Percentiles rank a stretch among this genome's conserved stretches.
Conservation (phyloP, 2,797 vertebrate genomes). For the Gymnopithys bicolor region DNA sequence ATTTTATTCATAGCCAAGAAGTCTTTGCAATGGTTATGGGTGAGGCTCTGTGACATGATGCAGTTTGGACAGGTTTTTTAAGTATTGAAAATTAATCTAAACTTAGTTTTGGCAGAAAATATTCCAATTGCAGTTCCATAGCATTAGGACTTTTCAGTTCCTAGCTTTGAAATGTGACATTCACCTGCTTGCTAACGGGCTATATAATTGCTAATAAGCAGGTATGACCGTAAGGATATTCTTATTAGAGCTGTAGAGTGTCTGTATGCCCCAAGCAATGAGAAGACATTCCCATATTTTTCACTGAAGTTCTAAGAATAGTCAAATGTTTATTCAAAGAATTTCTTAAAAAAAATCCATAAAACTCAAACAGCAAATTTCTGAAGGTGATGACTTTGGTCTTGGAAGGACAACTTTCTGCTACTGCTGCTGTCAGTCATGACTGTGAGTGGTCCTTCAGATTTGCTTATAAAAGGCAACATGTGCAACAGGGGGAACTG, state of each 20-base stretch:
- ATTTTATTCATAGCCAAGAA: not conserved
- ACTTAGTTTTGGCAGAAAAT: not conserved
- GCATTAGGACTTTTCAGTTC: not conserved
- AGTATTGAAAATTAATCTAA: not conserved
- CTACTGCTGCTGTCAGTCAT: not conserved
- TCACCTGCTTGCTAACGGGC: not conserved
- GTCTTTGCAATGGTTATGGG: not conserved
- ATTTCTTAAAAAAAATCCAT: not conserved
- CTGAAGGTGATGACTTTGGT: not conserved
- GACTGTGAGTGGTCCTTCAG: not conserved
- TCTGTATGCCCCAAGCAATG: not conserved
- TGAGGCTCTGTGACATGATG: not conserved
- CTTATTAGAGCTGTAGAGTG: not conserved
- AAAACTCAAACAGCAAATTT: not conserved
- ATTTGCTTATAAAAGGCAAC: not conserved
- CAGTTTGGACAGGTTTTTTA: not conserved
- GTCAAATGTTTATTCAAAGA: not conserved
- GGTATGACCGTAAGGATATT: not conserved
- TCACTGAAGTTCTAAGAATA: not conserved
- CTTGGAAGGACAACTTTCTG: not conserved
- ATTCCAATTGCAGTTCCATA: not conserved
- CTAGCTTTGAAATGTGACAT: not conserved
- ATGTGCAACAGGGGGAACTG: accelerated
- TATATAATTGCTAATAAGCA: not conserved
- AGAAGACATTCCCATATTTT: not conserved